Conservation (phyloP, 2,797 vertebrate genomes). For the Miichthys miiuy region DNA sequence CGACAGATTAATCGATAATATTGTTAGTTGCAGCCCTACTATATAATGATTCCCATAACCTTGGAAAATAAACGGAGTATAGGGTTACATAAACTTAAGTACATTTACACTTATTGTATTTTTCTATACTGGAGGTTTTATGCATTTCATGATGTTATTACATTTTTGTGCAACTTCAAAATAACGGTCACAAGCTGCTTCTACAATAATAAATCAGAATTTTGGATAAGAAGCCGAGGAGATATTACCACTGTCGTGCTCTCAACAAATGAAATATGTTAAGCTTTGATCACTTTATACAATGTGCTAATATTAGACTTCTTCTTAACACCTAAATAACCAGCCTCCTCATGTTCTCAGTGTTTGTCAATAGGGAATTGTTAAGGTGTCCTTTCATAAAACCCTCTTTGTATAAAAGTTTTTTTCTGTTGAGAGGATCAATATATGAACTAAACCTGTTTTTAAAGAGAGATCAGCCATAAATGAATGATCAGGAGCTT, state of each 20-base stretch:
- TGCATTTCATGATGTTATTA: not conserved
- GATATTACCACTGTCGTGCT: not conserved
- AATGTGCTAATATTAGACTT: not conserved
- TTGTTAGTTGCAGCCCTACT: too few species aligned
- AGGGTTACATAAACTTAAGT: not conserved
- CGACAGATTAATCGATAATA: too few species aligned
- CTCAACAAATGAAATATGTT: conserved; percentile 3
- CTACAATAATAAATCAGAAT: not conserved
- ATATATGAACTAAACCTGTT: not conserved
- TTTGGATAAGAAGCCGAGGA: not conserved
- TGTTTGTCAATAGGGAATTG: not conserved
- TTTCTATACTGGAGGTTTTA: not conserved
- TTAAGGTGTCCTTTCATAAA: not conserved
- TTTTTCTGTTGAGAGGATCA: not conserved
- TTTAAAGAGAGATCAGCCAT: not conserved
- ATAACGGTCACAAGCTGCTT: not conserved
- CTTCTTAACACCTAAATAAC: not conserved
- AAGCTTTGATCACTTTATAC: not conserved
- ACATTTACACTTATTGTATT: not conserved
- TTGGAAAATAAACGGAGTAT: too few species aligned
- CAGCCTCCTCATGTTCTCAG: not conserved
- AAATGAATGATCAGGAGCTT: too few species aligned
- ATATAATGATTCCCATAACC: not conserved
- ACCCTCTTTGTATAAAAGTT: not conserved
- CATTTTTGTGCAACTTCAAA: not conserved